These are phyloP conservation scores for Coracopsis vasa DNA, from an alignment of 2,113 vertebrate species.

Conservation along the genomic window DNA sequence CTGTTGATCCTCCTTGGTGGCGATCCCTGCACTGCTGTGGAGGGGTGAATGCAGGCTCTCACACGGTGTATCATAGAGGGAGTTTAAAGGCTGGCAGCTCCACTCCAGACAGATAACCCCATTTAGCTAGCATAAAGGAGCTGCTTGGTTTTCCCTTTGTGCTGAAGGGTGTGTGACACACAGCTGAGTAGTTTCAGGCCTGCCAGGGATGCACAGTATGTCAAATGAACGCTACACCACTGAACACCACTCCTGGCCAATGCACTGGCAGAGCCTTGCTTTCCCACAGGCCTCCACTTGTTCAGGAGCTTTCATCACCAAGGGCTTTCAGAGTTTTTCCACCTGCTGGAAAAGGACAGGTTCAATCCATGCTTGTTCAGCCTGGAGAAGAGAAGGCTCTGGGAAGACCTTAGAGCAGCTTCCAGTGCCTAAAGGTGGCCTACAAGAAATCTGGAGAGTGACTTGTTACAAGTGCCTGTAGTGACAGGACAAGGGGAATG, in stretches of 20 bases:
- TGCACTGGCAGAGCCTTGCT: background rate
- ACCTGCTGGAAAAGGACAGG: background rate
- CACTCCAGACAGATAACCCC: background rate
- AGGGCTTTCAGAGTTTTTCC: background rate
- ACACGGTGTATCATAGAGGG: fast-evolving
- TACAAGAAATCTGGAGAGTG: background rate
- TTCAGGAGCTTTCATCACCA: background rate
- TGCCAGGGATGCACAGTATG: background rate
- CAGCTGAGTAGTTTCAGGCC: background rate
- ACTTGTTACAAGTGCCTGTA: background rate
- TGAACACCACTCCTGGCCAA: background rate
- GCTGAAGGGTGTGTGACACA: background rate
- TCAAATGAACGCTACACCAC: background rate
- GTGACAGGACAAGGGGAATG: background rate
- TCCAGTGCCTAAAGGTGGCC: background rate
- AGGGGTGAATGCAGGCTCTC: background rate
- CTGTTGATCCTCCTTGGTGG: background rate
- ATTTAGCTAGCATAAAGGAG: background rate
- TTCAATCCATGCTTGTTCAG: background rate
- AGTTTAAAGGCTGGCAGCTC: background rate
- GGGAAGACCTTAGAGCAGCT: background rate
- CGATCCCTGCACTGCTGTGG: background rate
- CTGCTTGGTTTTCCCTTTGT: background rate
- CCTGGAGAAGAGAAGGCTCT: background rate
- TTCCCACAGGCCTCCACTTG: background rate